Conservation (phyloP, 2,888 invertebrate genomes). For the Drosophila stalkeri region DNA sequence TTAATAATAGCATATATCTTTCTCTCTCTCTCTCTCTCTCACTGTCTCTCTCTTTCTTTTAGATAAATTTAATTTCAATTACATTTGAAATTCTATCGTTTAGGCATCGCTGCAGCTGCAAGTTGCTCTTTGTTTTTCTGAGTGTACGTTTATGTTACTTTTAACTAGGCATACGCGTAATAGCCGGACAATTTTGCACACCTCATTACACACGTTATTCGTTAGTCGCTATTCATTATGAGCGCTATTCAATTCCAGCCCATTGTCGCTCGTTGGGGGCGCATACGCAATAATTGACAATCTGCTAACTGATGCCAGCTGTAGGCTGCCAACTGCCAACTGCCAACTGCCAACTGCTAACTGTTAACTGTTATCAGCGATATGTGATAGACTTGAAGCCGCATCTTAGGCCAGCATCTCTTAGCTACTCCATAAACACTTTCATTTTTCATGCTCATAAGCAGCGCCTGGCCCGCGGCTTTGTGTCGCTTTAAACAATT, state of each 20-base stretch:
- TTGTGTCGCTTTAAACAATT: constrained; percentile 53
- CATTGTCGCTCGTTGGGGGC: constrained; percentile 43
- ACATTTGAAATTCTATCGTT: neutral
- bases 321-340: constrained; percentile 16
- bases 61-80: neutral
- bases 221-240: constrained; percentile 23
- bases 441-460: constrained; percentile 58
- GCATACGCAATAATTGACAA: constrained; percentile 70
- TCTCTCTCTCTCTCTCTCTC: neutral
- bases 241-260: constrained; percentile 34
- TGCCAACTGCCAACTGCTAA: constrained; percentile 14
- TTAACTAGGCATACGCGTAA: constrained; percentile 31
- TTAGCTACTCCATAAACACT: constrained; percentile 29
- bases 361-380: constrained; percentile 60
- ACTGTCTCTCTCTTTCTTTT: neutral
- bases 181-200: constrained; percentile 31
- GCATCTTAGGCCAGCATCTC: constrained; percentile 12
- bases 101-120: neutral
- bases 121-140: neutral
- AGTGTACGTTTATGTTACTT: constrained; percentile 31
- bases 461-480: constrained; percentile 46
- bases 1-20: neutral
- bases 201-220: constrained; percentile 41
- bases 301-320: constrained; percentile 31
- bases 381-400: constrained; percentile 1